Base-by-base conservation (phyloP, 2,797 vertebrate genomes). In the Hipposideros larvatus region DNA sequence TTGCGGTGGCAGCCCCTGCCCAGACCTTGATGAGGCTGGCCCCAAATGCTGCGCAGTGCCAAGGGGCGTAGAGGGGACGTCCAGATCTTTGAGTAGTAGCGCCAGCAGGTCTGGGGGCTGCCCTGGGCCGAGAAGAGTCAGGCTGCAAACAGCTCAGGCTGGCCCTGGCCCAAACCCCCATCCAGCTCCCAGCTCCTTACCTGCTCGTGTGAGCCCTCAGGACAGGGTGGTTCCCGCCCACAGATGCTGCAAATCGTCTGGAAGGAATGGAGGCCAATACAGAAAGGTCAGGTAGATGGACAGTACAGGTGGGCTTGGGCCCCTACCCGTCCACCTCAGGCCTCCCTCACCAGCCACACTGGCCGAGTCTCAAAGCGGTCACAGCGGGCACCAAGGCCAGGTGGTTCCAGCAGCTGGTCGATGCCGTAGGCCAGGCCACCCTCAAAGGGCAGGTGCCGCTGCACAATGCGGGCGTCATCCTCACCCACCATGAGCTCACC, bases 391-490 rank as follows among this genome's bases (percentile, higher is more conserved):
- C 99, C 99, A 74, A 99, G 98, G 46, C 99, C 99, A 0, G 99
- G 99, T 0, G 99, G 99, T 96, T 99, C 99, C 98, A 99, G 93
- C 37, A 99, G 97, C 66, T 99, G 99, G 87, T 99, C 98, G 0
- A 99, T 99, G 89, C 99, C 99, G 8, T 99, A 98, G 34, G 99
- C 99, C 68, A 99, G 37, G 57, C 99, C 99, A 28, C 98, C 99
- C 21, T 91, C 92, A 97, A 99, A 99, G 82, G 88, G 75, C 98
- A 99, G 95, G 98, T 98, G 98, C 55, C 99, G 98, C 74, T 99
- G 99, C 94, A 99, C 98, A 8, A 99, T 95, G 93, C 16, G 98
- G 88, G 99, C 99, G 0, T 98, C 98, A 0, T 99, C 98, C 0
- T 98, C 98, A 71, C 99, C 99, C 48, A 99, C 97, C 51, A 99